These are phyloP conservation scores for Phycodurus eques DNA, from an alignment of 2,113 vertebrate genomes.

Conservation along the genomic window DNA sequence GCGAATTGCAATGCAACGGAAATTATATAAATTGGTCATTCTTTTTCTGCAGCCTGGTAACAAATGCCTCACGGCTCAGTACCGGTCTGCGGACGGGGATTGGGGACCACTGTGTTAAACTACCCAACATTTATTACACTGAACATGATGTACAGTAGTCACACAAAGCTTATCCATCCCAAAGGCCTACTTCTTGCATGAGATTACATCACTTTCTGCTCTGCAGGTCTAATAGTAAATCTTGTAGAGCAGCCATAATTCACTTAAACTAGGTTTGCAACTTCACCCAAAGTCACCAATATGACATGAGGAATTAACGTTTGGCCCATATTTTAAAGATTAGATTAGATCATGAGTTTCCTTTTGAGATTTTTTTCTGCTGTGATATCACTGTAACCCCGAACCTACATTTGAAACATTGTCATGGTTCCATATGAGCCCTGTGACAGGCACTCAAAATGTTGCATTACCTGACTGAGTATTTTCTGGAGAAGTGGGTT, in stretches of 20 bases:
- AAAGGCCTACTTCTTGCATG: constrained; percentile 45
- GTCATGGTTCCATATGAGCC: constrained; percentile 21
- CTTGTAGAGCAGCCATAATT: constrained; percentile 39
- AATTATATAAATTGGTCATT: too few relatives aligned
- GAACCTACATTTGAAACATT: constrained; percentile 29
- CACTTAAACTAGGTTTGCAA: constrained; percentile 20
- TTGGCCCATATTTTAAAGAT: constrained; percentile 13
- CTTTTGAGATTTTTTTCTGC: constrained; percentile 5
- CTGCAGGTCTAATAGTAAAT: constrained; percentile 37
- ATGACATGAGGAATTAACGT: constrained; percentile 21
- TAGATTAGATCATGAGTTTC: constrained; percentile 1
- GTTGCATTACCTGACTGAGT: constrained; percentile 40
- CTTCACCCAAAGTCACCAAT: constrained; percentile 56
- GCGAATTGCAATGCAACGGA: too few relatives aligned
- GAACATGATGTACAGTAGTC: constrained; percentile 5
- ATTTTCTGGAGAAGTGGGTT: constrained; percentile 32
- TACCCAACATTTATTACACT: constrained; percentile 7
- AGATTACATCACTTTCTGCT: constrained; percentile 54
- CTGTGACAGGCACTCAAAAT: constrained; percentile 2
- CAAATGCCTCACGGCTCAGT: too few relatives aligned
- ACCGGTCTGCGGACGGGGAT: too few relatives aligned
- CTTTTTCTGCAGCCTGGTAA: too few relatives aligned
- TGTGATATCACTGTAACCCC: constrained; percentile 8
- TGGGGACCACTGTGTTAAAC: background rate
- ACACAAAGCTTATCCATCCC: constrained; percentile 18